Evolutionary conservation across 2,113 vertebrate species (phyloP).

Genomic region (Grammomys dolichurus): DNA sequence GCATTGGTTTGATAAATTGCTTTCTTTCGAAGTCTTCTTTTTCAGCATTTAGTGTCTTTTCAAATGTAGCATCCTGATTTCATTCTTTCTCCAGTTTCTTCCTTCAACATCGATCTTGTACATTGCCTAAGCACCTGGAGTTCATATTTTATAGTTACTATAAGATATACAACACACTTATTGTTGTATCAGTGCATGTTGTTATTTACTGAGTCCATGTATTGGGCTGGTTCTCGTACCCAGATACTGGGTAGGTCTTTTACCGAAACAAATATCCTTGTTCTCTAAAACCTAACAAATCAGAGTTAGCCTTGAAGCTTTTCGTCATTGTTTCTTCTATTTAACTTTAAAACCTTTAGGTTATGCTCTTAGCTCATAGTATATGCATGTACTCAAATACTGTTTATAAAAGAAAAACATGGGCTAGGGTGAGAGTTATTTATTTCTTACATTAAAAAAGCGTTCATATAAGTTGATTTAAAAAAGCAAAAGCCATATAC

Average conservation of each 20-base stretch:
- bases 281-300: not conserved
- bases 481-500: conserved; percentile 9
- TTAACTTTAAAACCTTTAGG: not conserved
- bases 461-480: conserved; percentile 36
- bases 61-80: not conserved
- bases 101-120: not conserved
- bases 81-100: not conserved
- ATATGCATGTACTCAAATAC: not conserved
- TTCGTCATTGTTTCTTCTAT: not conserved
- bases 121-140: not conserved
- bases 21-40: conserved; percentile 27
- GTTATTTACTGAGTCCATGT: not conserved
- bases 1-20: not conserved
- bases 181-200: not conserved
- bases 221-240: not conserved
- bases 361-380: not conserved
- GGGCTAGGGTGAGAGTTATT: conserved; percentile 4
- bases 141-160: not conserved
- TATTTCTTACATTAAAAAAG: conserved; percentile 37
- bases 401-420: conserved; percentile 38
- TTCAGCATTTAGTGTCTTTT: not conserved
- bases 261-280: not conserved
- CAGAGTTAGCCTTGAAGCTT: not conserved
- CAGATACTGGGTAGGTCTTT: not conserved
- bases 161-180: not conserved